Base-by-base conservation (phyloP, 2,797 vertebrate species). In the Microhierax caerulescens region DNA sequence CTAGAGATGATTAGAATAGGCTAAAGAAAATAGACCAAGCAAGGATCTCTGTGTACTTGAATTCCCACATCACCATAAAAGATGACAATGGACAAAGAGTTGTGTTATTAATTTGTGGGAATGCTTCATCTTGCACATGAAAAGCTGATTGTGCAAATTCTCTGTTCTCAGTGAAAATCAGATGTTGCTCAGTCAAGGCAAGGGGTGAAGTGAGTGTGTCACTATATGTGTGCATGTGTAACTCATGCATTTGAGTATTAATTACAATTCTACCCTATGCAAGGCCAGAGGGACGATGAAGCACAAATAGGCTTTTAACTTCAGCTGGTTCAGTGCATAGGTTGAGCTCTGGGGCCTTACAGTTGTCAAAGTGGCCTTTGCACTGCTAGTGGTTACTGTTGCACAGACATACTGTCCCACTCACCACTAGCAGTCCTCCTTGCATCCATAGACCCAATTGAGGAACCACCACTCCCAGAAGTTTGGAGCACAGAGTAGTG, bases 141-240 rank as follows among this genome's bases (percentile, higher is more conserved):
- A 65, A 34, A 54, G 17, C 4, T 39, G 7, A 48, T n/a, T 41
- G 23, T 34, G 34, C 13, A 90, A 75, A 72, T 77, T 64, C 30
- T 45, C 36, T 41, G 13, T 63, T 79, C 50, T 67, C 61, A 63
- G 18, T 50, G 43, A 67, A 63, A 70, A 92, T 17, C 25, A 41
- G 36, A 4, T 39, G 8, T 28, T 81, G 24, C 13, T 79, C 27
- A n/a, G n/a, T n/a, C n/a, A 27, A 70, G 37, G 60, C 28, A 36
- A 90, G 16, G 22, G 18, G 28, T 48, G 20, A 83, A 61, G 11
- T 8, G 15, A 51, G 8, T 4, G 12, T 32, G 7, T 39, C 4
- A 78, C 20, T 63, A 3, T 41, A 23, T 28, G 11, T 39, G n/a
- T 37, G 18, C 11, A 27, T 10, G 6, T 28, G 32, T 0, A 0